Percentiles rank a stretch among this genome's conserved stretches.
These are phyloP conservation scores for Pentalonia nigronervosa DNA, from an alignment of 1,140 invertebrate genomes.

Conservation along the genomic window DNA sequence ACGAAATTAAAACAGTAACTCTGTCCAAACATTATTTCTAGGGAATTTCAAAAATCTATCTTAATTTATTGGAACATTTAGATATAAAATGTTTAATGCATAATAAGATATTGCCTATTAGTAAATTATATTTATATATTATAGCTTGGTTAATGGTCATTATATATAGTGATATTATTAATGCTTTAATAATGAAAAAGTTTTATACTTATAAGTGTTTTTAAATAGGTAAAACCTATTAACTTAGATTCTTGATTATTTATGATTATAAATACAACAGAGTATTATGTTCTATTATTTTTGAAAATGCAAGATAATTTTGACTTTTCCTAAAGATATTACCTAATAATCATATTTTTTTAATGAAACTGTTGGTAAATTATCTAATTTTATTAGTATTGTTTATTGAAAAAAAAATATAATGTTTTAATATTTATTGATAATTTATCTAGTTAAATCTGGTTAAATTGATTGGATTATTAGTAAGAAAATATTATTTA, in stretches of 20 bases:
- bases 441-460: not conserved
- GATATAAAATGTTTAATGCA: not conserved
- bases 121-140: not conserved
- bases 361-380: not conserved
- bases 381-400: not conserved
- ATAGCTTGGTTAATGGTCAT: no score
- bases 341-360: not conserved
- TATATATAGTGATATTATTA: not conserved
- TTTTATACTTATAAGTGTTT: no score
- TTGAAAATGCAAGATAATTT: no score
- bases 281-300: no score
- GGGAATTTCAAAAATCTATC: not conserved
- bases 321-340: not conserved
- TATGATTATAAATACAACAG: no score
- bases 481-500: not conserved
- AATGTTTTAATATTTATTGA: not conserved
- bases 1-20: not conserved
- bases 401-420: not conserved
- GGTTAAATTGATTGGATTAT: not conserved
- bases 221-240: no score
- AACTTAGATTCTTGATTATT: no score
- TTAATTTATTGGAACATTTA: not conserved
- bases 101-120: not conserved
- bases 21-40: not conserved
- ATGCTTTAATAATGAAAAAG: no score